Base-by-base conservation (phyloP, 1,140 invertebrate species). In the Lordiphosa mommai region DNA sequence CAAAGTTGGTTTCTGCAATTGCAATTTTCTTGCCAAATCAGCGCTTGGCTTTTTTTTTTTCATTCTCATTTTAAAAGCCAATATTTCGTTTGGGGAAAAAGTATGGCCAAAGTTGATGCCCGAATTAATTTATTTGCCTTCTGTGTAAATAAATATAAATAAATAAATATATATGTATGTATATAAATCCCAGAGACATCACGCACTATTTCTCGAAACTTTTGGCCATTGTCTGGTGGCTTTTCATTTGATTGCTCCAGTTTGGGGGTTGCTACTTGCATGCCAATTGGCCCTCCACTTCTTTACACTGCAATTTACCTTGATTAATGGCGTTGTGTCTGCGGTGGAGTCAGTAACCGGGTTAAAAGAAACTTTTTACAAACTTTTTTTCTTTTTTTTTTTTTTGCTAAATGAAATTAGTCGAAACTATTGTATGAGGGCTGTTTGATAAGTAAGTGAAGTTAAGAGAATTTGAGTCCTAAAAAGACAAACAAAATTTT, bases 1-100 rank as follows among this genome's bases (percentile, higher is more conserved):
- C 69, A 71, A 84, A 72, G 59, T 84, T 84, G 48, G 55, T 51
- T 77, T 72, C 58, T 36, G 46, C 65, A 58, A 72, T 65, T 72
- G 77, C 72, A 84, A 84, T 82, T 84, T 79, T 76, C 77, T 84
- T 84, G 71, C 67, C 59, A 48, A 67, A 58, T 67, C 51, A 61
- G 59, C 41, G 65, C 52, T 41, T n/a, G n/a, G n/a, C n/a, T n/a
- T n/a, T n/a, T 23, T 1, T 23, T 1, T 27, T 27, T 84, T 84
- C n/a, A n/a, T n/a, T n/a, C n/a, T n/a, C n/a, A n/a, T n/a, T 84
- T 84, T 84, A 84, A 84, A 84, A 84, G 72, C 70, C 77, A 77
- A 84, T 84, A 72, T 84, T 70, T 82, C 51, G 38, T 34, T 32
- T 13, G 29, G 20, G 44, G 33, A 44, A 41, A 51, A 61, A 68